These are phyloP conservation scores for Caerostris extrusa DNA, from an alignment of 1,140 invertebrate genomes.

Conservation along the genomic window DNA sequence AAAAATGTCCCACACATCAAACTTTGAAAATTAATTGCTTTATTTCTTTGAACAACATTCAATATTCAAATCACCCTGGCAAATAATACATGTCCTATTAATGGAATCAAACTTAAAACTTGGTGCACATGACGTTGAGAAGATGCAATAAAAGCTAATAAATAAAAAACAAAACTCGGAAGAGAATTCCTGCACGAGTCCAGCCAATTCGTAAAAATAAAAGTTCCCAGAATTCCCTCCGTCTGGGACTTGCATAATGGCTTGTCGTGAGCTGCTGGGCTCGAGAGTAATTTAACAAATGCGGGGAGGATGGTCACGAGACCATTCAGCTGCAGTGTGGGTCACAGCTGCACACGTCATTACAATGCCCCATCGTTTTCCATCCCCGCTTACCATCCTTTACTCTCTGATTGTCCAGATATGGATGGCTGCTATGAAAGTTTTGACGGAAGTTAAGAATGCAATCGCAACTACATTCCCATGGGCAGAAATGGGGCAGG, in stretches of 20 bases:
- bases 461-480: not conserved
- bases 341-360: conserved; percentile 73
- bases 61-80: too few relatives aligned
- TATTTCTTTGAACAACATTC: too few relatives aligned
- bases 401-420: conserved; percentile 57
- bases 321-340: conserved; percentile 68
- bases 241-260: conserved; percentile 52
- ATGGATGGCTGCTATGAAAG: conserved; percentile 62
- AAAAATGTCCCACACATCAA: too few relatives aligned
- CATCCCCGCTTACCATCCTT: not conserved
- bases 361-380: conserved; percentile 40
- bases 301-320: conserved; percentile 62
- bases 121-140: conserved; percentile 5
- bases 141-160: not conserved
- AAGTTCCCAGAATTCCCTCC: not conserved
- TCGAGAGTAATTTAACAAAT: conserved; percentile 61
- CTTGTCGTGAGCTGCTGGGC: conserved; percentile 51
- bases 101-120: too few relatives aligned
- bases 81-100: too few relatives aligned
- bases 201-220: not conserved
- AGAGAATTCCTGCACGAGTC: not conserved
- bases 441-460: conserved; percentile 39
- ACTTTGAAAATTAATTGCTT: too few relatives aligned
- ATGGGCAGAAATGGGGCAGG: not conserved
- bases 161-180: not conserved